phyloP scores from a whole-genome alignment of 2,113 vertebrate genomes.

The Oceanodroma tethys region DNA sequence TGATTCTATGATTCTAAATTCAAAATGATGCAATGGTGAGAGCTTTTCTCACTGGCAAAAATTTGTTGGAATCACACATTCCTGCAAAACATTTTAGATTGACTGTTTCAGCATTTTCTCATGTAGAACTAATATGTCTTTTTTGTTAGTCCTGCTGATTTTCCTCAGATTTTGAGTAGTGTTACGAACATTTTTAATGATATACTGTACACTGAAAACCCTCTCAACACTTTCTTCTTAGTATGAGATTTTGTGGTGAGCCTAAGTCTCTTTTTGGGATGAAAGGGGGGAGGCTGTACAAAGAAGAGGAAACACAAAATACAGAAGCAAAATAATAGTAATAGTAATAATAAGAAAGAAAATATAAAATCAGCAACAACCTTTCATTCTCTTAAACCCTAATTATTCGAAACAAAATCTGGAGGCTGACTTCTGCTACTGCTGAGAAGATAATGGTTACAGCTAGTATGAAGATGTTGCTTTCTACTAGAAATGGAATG shows the following conservation, averaged over 20 bases:
- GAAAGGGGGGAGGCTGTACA: fast-evolving
- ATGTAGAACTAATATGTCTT: too few species aligned
- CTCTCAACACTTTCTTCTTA: not conserved
- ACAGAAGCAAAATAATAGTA: not conserved
- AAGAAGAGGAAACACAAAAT: not conserved
- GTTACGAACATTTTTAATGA: not conserved
- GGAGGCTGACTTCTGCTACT: not conserved
- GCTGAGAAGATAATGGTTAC: not conserved
- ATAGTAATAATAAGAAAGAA: not conserved
- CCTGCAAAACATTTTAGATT: not conserved
- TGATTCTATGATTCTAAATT: too few species aligned
- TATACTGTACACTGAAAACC: not conserved
- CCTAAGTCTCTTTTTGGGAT: fast-evolving
- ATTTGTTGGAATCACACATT: not conserved
- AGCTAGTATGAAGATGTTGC: not conserved
- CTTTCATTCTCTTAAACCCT: not conserved
- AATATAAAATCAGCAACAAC: not conserved
- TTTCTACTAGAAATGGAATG: not conserved
- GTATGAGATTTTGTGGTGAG: not conserved
- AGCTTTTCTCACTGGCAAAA: not conserved
- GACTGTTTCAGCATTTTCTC: not conserved
- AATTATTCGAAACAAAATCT: not conserved
- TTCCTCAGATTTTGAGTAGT: not conserved
- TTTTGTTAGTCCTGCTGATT: not conserved
- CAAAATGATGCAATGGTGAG: not conserved